Base-by-base conservation (phyloP, 1,140 invertebrate genomes). In the Pogonomyrmex californicus region DNA sequence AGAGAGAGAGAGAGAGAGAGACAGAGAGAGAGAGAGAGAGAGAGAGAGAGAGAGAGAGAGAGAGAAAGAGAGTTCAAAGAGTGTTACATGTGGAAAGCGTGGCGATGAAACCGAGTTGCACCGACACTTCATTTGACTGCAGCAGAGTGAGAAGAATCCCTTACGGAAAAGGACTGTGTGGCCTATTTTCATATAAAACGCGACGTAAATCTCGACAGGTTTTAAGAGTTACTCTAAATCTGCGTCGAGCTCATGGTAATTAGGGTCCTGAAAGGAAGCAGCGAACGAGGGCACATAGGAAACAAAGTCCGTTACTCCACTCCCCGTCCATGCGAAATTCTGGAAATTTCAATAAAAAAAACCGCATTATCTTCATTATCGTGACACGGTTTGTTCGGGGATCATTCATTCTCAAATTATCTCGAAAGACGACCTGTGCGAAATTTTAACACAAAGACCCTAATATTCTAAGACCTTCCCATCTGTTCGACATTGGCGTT, bases 141-240 rank as follows among this genome's bases (percentile, higher is more conserved):
- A 51, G 47, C 85, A 47, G 41, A 56, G 71, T 41, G 56, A 82
- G 58, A 63, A 77, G 51, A 73, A 23, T 65, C 70, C 10, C 49
- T 85, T n/a, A 30, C 17, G 86, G 54, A 89, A 86, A 77, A 56
- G 63, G 23, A 23, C 23, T 23, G 82, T 51, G 68, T 89, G 83
- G 56, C 87, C 88, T 86, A 89, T 89, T 89, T 88, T 88, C 58
- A 82, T 81, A 58, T 44, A 10, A 68, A 68, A 49, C 68, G 58
- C 77, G 82, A 79, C 62, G 54, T 73, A n/a, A n/a, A 79, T 89
- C 75, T 88, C 76, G 58, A 76, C 87, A 44, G 36, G 76, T 88
- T 87, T 89, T 77, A 86, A 88, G 87, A 86, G 88, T 82, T 88
- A 71, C 68, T 86, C 44, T 58, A 30, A 78, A 36, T 17, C 54